Conservation (phyloP, 2,888 invertebrate species). For the Rhamphomyia laevipes region DNA sequence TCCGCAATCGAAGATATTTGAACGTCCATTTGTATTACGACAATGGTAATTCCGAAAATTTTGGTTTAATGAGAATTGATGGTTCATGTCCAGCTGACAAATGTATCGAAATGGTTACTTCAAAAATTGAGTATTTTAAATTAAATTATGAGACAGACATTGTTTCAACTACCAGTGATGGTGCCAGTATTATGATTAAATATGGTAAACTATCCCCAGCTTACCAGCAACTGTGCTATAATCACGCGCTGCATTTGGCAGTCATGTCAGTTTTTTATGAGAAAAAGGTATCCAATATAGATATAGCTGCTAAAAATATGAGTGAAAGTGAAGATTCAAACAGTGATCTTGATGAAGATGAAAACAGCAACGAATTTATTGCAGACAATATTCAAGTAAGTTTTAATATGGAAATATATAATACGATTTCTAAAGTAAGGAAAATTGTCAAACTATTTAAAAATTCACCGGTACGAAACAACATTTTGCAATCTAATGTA, state of each 20-base stretch:
- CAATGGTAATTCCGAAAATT: neutral
- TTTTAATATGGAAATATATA: no score
- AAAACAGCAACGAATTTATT: no score
- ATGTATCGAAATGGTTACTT: neutral
- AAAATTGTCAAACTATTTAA: no score
- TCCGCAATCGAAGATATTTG: slow-evolving; percentile 1
- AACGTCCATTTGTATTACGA: neutral
- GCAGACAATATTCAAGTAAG: no score
- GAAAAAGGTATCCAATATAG: no score
- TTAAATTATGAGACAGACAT: neutral
- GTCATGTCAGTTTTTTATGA: neutral
- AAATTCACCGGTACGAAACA: no score
- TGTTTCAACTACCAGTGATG: neutral
- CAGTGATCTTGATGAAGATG: no score
- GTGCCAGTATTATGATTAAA: slow-evolving; percentile 1
- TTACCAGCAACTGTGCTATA: slow-evolving; percentile 1
- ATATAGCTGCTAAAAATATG: no score
- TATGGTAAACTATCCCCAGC: neutral
- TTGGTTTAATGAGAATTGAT: neutral
- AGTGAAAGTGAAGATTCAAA: no score
- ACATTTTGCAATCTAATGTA: no score
- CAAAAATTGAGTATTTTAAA: neutral
- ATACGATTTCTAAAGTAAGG: no score
- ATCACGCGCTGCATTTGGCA: slow-evolving; percentile 4
- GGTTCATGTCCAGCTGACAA: slow-evolving; percentile 1